Evolutionary conservation across 2,888 invertebrate species (phyloP), one percentile per base, ranked within the genome.

Genomic region (Euzetes globulus): DNA sequence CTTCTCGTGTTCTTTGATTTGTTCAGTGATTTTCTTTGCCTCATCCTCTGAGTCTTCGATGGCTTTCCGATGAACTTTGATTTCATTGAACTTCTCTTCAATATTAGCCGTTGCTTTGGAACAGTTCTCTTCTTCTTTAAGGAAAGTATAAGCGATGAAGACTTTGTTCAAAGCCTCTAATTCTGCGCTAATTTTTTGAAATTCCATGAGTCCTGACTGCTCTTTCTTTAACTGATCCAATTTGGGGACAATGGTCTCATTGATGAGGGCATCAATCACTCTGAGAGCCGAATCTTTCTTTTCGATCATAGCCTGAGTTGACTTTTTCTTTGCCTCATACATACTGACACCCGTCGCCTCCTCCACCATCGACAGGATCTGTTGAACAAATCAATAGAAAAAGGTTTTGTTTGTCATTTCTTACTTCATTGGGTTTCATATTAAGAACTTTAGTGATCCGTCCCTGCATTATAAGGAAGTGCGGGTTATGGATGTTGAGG

Each of bases 391-490:
- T 37, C 19, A 47, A 33, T 27, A 37, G 9, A 58, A 33, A 37
- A n/a, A n/a, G n/a, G n/a, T n/a, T n/a, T n/a, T n/a, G n/a, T n/a
- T n/a, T n/a, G n/a, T 11, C n/a, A 65, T 7, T 65, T 6, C 22
- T 50, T 83, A 93, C 93, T 87, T 99, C 98, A 63, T 89, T 88
- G 0, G 99, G 96, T 82, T 97, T 99, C 98, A 99, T 99, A 82
- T 95, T 98, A 33, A 99, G 85, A 1, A 99, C 98, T 86, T 99
- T 98, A 1, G 98, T 98, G 79, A 99, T 96, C 78, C 95, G 88
- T 0, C 99, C 99, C 86, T 99, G 99, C 98, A 99, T 98, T 81
- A 99, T 99, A 47, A 99, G 87, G 84, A 98, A 99, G 83, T 99
- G 97, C 0, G 99, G 99, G 85, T 99, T 99, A 85, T 99, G 99